Conservation (phyloP, 2,888 invertebrate genomes). For the Pyrgus malvae region DNA sequence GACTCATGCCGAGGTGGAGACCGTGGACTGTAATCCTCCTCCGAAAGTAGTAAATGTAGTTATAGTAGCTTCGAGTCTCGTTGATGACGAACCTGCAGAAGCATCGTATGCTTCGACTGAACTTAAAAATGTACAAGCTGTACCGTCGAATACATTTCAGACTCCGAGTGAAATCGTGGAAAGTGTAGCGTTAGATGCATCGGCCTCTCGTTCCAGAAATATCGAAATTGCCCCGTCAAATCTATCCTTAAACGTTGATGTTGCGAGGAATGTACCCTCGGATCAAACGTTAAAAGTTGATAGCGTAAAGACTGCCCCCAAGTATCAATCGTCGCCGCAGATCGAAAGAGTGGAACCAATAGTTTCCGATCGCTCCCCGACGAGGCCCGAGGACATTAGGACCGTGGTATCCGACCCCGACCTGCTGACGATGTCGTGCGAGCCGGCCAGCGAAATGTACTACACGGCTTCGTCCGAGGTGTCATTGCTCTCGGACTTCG, state of each 20-base stretch:
- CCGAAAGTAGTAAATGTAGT: background rate
- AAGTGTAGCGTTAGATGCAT: background rate
- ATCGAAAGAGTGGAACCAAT: background rate
- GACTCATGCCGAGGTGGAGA: background rate
- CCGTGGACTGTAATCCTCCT: background rate
- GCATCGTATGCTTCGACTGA: background rate
- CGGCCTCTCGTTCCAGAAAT: background rate
- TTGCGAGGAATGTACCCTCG: background rate
- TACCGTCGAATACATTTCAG: slow-evolving; percentile 5
- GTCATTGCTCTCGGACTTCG: slow-evolving; percentile 53
- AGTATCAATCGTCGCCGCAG: background rate
- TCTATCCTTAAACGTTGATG: background rate
- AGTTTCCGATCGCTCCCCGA: slow-evolving; percentile 7
- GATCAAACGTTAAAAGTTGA: background rate
- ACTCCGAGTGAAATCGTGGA: background rate
- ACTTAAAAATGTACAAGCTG: background rate
- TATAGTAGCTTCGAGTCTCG: background rate
- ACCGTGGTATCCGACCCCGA: slow-evolving; percentile 44
- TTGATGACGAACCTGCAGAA: too few species aligned
- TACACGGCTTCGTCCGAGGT: slow-evolving; percentile 73
- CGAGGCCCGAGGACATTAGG: background rate
- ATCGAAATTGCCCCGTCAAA: background rate
- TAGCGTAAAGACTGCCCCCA: background rate
- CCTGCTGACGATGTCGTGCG: slow-evolving; percentile 43
- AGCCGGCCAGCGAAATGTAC: slow-evolving; percentile 64